Percentiles rank a stretch among this genome's conserved stretches.
Conservation (phyloP, 2,797 vertebrate genomes). For the Arrhamphus sclerolepis region DNA sequence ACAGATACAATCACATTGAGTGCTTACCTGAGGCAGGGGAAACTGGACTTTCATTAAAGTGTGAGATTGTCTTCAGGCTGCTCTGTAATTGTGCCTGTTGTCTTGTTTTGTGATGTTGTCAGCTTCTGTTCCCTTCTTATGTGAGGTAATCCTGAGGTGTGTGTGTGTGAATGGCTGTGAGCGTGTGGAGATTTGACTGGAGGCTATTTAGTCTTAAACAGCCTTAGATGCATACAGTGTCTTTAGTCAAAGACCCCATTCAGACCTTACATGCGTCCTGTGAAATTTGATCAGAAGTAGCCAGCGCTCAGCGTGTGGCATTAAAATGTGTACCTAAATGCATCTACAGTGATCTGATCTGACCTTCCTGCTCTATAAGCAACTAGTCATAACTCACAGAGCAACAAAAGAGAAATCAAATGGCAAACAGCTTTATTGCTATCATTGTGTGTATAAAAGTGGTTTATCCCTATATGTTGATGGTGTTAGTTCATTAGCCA, state of each 20-base stretch:
- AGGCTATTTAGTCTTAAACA: slow-evolving; percentile 40
- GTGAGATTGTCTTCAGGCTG: slow-evolving; percentile 79
- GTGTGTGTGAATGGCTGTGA: slow-evolving; percentile 19
- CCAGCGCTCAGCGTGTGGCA: no score
- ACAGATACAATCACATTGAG: slow-evolving; percentile 84
- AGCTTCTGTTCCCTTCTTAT: slow-evolving; percentile 49
- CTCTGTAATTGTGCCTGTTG: slow-evolving; percentile 81
- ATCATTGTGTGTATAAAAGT: no score
- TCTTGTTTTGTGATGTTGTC: slow-evolving; percentile 76
- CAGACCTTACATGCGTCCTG: no score
- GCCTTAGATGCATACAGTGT: slow-evolving; percentile 39
- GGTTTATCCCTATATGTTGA: no score
- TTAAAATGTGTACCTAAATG: no score
- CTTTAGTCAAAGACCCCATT: not conserved
- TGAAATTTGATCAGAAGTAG: no score
- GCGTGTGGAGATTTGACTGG: slow-evolving; percentile 31
- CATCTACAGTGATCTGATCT: no score
- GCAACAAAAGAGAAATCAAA: no score
- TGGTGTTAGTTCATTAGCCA: no score
- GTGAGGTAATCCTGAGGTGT: slow-evolving; percentile 60
- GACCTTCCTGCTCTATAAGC: no score
- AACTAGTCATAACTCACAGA: no score
- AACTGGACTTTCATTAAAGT: slow-evolving; percentile 88
- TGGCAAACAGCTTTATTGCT: no score
- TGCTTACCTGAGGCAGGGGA: slow-evolving; percentile 84